Base-by-base conservation (phyloP, 1,140 invertebrate genomes). In the Drosophila mauritiana region DNA sequence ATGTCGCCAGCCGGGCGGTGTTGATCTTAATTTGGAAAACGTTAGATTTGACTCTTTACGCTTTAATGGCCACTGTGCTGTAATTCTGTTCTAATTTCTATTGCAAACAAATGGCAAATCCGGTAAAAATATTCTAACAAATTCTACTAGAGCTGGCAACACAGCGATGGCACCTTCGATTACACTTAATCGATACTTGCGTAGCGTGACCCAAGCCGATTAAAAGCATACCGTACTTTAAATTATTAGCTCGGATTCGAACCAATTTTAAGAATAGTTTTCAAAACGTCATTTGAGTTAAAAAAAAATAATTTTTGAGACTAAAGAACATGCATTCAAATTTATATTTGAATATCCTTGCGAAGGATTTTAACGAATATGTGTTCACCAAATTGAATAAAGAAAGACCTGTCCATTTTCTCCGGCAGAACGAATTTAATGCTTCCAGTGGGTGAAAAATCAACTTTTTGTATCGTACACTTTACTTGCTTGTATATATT, bases 91-190 rank as follows among this genome's bases (percentile, higher is more conserved):
- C 25, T 25, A 74, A 36, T 57, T 34, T 4, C 1, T 55, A 69
- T 20, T 51, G 34, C 37, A 61, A 73, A 61, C 64, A 70, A 70
- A 70, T 36, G 34, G 42, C 57, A 57, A 31, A 31, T 70, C 68
- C 64, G 72, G 68, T 73, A 52, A 59, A 52, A 59, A 65, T 57
- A 61, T 73, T 73, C 49, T 68, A 67, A 67, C 37, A 67, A 72
- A 48, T 70, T 25, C 31, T 10, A 39, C 37, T 39, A 39, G 37
- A 39, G 37, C 37, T 39, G 37, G 37, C 37, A 39, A 39, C 12
- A 39, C 37, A 39, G 37, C 37, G 13, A 39, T 39, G 37, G 37
- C 37, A 13, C 37, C 12, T 13, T 39, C 37, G 37, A 39, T 39
- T 39, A 13, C 31, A 8, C 2, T 10, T 10, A 13, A 39, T 39